A percentile compares a stretch with the other conserved stretches of the same genome.
phyloP scores from a whole-genome alignment of 1,140 invertebrate species.

The Bursaphelenchus mucronatus region DNA sequence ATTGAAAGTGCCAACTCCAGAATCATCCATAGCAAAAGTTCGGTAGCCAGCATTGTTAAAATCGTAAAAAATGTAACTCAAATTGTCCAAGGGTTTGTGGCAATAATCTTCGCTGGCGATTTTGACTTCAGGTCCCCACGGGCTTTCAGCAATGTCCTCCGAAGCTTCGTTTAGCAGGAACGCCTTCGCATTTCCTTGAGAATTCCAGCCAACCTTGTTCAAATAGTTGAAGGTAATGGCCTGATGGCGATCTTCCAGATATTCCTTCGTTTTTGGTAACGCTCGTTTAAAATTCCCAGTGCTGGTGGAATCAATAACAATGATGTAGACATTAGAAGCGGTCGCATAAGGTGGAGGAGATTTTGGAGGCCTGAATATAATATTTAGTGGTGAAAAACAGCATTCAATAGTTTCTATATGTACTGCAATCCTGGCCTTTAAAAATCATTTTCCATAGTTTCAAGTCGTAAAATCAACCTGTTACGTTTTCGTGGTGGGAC shows the following conservation, averaged over 20 bases:
- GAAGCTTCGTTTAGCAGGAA: background rate
- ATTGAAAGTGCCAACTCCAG: background rate
- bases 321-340: slow-evolving; percentile 1
- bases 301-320: slow-evolving; percentile 13
- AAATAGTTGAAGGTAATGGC: slow-evolving; percentile 9
- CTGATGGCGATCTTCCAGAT: background rate
- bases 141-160: background rate
- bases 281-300: slow-evolving; percentile 4
- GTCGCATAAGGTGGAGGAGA: background rate
- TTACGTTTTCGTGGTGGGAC: too few species aligned
- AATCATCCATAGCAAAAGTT: background rate
- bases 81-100: background rate
- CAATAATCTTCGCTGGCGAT: background rate
- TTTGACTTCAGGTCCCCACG: background rate
- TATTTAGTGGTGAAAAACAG: too few species aligned
- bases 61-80: background rate
- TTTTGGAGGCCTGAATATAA: background rate
- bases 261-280: slow-evolving; percentile 7
- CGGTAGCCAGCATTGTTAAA: background rate
- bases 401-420: too few species aligned
- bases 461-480: too few species aligned
- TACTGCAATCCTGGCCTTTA: too few species aligned
- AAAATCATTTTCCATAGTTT: too few species aligned
- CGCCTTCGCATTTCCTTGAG: slow-evolving; percentile 2
- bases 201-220: slow-evolving; percentile 16